phyloP scores from a whole-genome alignment of 2,888 invertebrate genomes.

The Pseudoips prasinana region DNA sequence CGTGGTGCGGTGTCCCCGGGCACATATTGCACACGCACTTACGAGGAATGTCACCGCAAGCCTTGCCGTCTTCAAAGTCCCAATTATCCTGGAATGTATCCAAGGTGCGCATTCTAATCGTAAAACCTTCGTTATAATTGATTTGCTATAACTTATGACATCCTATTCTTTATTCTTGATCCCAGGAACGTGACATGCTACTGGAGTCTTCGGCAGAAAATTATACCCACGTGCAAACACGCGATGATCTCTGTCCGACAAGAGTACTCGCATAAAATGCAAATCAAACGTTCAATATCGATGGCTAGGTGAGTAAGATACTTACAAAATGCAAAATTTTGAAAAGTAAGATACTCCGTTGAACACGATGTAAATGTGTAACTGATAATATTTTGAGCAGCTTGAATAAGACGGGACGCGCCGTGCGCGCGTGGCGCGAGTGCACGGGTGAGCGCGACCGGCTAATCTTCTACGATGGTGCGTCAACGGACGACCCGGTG shows the following conservation, averaged over 20 bases:
- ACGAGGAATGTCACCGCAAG: slow-evolving; percentile 92
- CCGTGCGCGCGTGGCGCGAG: slow-evolving; percentile 90
- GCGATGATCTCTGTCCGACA: slow-evolving; percentile 94
- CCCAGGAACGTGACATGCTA: slow-evolving; percentile 95
- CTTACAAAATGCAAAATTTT: slow-evolving; percentile 7
- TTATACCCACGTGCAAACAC: slow-evolving; percentile 93
- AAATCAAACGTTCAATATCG: slow-evolving; percentile 84
- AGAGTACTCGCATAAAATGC: slow-evolving; percentile 87
- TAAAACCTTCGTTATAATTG: background rate
- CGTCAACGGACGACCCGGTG: slow-evolving; percentile 90
- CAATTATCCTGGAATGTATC: slow-evolving; percentile 94
- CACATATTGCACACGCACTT: slow-evolving; percentile 91
- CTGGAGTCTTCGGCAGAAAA: slow-evolving; percentile 92
- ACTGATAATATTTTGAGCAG: too few relatives aligned
- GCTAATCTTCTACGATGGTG: slow-evolving; percentile 93
- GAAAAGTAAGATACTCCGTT: background rate
- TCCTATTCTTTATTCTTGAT: too few relatives aligned
- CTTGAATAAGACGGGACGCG: slow-evolving; percentile 87
- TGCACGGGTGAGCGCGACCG: slow-evolving; percentile 92
- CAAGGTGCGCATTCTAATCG: slow-evolving; percentile 70
- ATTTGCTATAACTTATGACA: too few relatives aligned
- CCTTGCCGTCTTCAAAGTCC: slow-evolving; percentile 94
- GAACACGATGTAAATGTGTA: too few relatives aligned
- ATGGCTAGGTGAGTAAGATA: slow-evolving; percentile 79
- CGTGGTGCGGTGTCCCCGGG: slow-evolving; percentile 92